Evolutionary conservation across 2,888 invertebrate species (phyloP).

Genomic region (Hymenopus coronatus): DNA sequence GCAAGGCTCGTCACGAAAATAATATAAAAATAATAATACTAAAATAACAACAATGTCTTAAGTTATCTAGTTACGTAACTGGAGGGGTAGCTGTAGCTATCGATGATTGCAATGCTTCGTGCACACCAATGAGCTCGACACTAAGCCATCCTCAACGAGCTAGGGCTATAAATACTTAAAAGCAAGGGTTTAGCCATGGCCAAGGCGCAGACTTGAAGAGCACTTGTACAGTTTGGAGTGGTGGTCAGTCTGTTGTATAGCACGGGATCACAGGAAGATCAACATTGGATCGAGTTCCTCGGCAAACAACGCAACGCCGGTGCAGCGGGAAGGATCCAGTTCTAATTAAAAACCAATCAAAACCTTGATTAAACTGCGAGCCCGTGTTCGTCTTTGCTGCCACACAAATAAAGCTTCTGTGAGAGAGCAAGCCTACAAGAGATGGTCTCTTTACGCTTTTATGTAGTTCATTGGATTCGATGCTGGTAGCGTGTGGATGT

Average conservation of each 20-base stretch:
- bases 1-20: too few relatives aligned
- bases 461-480: background rate
- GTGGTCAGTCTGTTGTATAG: background rate
- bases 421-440: background rate
- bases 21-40: too few relatives aligned
- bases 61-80: too few relatives aligned
- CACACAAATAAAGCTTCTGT: background rate
- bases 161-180: background rate
- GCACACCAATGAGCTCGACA: too few relatives aligned
- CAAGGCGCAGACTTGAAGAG: background rate
- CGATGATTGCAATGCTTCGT: background rate
- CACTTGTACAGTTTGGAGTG: background rate
- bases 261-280: background rate
- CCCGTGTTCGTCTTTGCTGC: background rate
- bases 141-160: background rate
- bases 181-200: background rate
- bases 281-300: background rate
- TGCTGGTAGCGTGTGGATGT: background rate
- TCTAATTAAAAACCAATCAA: slow-evolving; percentile 19
- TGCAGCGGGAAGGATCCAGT: background rate
- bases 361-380: slow-evolving; percentile 6
- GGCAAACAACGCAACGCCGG: background rate
- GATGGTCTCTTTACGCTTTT: background rate
- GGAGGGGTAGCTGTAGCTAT: too few relatives aligned
- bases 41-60: too few relatives aligned